phyloP scores from a whole-genome alignment of 2,888 invertebrate genomes.

The Furcula furcula region DNA sequence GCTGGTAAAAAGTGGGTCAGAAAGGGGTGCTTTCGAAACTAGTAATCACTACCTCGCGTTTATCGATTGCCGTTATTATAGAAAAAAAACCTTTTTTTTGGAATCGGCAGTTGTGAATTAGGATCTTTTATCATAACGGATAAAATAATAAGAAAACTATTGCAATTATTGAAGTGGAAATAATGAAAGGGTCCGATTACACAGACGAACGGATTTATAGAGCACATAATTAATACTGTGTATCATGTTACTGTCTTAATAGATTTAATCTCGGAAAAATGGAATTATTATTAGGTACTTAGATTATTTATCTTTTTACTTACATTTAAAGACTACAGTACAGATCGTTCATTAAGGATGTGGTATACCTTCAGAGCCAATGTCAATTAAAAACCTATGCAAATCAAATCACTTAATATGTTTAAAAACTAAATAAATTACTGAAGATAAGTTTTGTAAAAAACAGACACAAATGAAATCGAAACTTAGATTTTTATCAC shows the following conservation, averaged over 20 bases:
- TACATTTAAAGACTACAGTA: too few relatives aligned
- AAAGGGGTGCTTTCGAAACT: conserved; percentile 80
- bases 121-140: conserved; percentile 54
- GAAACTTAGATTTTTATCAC: conserved; percentile 17
- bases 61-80: conserved; percentile 80
- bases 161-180: conserved; percentile 38
- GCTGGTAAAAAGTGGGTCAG: conserved; percentile 81
- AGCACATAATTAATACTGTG: not conserved
- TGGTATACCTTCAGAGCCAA: too few relatives aligned
- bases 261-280: too few relatives aligned
- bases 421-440: too few relatives aligned
- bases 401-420: too few relatives aligned
- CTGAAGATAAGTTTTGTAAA: too few relatives aligned
- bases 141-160: conserved; percentile 51
- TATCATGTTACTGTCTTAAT: too few relatives aligned
- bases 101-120: conserved; percentile 67
- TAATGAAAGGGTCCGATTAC: conserved; percentile 43
- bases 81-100: conserved; percentile 62
- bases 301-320: too few relatives aligned
- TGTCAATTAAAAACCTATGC: too few relatives aligned
- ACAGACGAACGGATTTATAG: conserved; percentile 11
- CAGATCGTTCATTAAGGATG: too few relatives aligned
- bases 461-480: conserved; percentile 4
- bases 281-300: too few relatives aligned
- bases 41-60: conserved; percentile 77